Conservation (phyloP, 1,140 invertebrate species). For the Eufriesea mexicana region DNA sequence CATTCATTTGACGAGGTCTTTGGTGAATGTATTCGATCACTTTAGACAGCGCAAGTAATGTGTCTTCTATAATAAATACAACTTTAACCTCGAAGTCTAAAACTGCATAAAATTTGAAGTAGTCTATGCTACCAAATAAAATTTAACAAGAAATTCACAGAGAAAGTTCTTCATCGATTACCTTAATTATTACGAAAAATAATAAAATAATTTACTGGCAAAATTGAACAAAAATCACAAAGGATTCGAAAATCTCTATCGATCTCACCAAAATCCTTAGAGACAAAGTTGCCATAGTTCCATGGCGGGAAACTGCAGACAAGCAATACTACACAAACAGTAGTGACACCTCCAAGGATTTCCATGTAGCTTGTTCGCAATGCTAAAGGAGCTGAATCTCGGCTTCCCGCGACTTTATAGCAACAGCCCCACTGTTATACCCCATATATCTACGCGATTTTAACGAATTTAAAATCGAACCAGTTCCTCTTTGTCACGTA, state of each 20-base stretch:
- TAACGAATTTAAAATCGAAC: constrained; percentile 39
- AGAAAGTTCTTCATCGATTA: too few species aligned
- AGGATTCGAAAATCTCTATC: not conserved
- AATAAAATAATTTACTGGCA: too few species aligned
- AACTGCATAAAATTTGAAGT: too few species aligned
- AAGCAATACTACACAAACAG: constrained; percentile 7
- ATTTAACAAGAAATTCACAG: too few species aligned
- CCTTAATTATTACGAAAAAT: too few species aligned
- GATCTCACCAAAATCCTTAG: constrained; percentile 34
- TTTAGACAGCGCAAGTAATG: constrained; percentile 61
- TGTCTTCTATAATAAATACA: constrained; percentile 58
- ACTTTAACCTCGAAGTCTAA: not conserved
- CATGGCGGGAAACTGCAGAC: constrained; percentile 9
- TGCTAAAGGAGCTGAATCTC: not conserved
- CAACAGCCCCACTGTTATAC: not conserved
- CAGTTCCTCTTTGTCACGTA: constrained; percentile 14
- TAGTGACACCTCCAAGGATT: not conserved
- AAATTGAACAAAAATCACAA: too few species aligned
- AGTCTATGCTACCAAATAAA: too few species aligned
- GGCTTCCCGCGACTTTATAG: constrained; percentile 52
- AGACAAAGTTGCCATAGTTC: not conserved
- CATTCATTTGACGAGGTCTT: constrained; percentile 72
- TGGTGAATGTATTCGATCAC: constrained; percentile 64
- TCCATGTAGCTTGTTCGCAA: not conserved
- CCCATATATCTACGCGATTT: not conserved